Percentiles rank a stretch among this genome's conserved stretches.
Evolutionary conservation across 2,113 vertebrate species (phyloP).

Genomic region (Tenebrosternarchus preto): DNA sequence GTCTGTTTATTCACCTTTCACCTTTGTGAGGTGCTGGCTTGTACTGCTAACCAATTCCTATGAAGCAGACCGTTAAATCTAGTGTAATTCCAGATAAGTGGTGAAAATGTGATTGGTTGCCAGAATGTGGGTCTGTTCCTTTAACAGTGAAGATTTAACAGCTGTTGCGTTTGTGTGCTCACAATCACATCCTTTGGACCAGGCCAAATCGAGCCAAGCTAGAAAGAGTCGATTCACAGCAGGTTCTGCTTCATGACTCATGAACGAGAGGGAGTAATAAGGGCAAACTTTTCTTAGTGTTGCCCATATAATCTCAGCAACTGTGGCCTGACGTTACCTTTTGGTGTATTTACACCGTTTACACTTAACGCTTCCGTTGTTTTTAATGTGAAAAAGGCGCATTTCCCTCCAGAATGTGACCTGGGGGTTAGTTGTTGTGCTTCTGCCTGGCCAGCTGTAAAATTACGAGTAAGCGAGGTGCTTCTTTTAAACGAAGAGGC

Average conservation of each 20-base stretch:
- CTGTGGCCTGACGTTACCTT: constrained; percentile 54
- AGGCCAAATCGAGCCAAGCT: constrained; percentile 32
- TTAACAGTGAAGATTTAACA: neutral
- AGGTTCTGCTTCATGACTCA: neutral
- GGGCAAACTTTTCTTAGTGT: neutral
- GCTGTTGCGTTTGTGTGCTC: neutral
- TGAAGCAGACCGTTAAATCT: neutral
- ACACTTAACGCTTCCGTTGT: constrained; percentile 47
- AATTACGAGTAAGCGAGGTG: constrained; percentile 73
- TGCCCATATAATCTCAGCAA: neutral
- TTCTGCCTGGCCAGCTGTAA: constrained; percentile 74
- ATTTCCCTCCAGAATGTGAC: constrained; percentile 70
- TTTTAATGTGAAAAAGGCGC: constrained; percentile 51
- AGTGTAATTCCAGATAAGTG: neutral
- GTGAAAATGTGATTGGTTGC: neutral
- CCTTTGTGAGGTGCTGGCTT: neutral
- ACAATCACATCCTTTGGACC: neutral
- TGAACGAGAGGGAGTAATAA: constrained; percentile 6
- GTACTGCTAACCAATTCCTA: neutral
- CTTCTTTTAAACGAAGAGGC: constrained; percentile 68
- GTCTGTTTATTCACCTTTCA: neutral
- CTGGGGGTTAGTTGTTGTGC: constrained; percentile 67
- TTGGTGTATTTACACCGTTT: constrained; percentile 49
- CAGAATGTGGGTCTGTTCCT: neutral
- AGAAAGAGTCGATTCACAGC: constrained; percentile 37